Base-by-base conservation (phyloP, 1,140 invertebrate species). In the Phocides pigmalion region DNA sequence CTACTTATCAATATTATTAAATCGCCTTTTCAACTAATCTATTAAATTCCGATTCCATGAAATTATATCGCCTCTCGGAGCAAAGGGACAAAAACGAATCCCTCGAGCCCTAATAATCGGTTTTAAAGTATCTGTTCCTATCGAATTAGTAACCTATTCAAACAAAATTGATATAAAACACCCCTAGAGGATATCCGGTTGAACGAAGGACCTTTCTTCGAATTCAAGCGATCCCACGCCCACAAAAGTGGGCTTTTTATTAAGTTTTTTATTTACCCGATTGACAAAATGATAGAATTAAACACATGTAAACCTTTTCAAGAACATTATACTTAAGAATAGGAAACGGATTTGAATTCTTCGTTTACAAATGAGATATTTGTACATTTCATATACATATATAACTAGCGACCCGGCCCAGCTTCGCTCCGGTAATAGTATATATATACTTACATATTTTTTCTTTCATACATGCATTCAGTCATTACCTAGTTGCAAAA, bases 311-410 rank as follows among this genome's bases (percentile, higher is more conserved):
- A 70, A 53, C 70, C 61, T 58, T 72, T 67, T 17, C 8, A 1
- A 65, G 64, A 54, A 46, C 46, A 35, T 14, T 41, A 8, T 5
- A 28, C 1, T 8, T 11, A 44, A 16, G 42, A 46, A 58, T 72
- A 63, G 76, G 74, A 81, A 79, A 70, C 47, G 58, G 72, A 76
- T 76, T 37, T 72, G 51, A 56, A 65, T 72, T 67, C 37, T 28
- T 28, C 46, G 61, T 64, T 54, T 47, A 68, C 65, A 68, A 74
- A 72, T 62, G 74, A 72, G 61, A 62, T 64, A n/a, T n/a, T n/a
- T n/a, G n/a, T n/a, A n/a, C n/a, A n/a, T n/a, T n/a, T n/a, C n/a
- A n/a, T n/a, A n/a, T n/a, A n/a, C n/a, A n/a, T n/a, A n/a, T n/a
- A n/a, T n/a, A n/a, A n/a, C n/a, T n/a, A n/a, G n/a, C n/a, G n/a